phyloP scores from a whole-genome alignment of 2,888 invertebrate species.

The Drosophila bunnanda region DNA sequence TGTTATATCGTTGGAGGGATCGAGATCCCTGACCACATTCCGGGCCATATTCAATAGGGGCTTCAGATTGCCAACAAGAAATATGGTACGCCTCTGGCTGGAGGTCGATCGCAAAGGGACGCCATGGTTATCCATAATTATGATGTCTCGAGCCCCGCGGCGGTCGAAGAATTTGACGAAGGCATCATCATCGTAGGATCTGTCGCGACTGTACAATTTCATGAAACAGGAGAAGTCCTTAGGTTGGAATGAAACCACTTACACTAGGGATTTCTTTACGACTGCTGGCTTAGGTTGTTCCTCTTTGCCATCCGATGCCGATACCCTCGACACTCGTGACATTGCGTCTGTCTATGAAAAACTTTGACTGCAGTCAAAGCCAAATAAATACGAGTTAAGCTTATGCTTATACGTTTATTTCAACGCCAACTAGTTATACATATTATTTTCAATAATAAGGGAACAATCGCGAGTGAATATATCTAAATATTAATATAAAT shows the following conservation, averaged over 20 bases:
- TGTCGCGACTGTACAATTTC: neutral
- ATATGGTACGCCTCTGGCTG: conserved; percentile 40
- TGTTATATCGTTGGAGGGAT: conserved; percentile 69
- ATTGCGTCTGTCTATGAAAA: neutral
- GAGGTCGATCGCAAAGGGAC: conserved; percentile 60
- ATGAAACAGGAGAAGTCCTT: neutral
- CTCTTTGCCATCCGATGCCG: neutral
- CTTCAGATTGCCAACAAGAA: conserved; percentile 33
- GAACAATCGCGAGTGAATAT: too few species aligned
- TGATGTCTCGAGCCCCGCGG: conserved; percentile 60
- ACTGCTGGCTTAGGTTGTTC: neutral
- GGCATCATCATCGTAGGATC: conserved; percentile 60
- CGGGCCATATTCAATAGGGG: conserved; percentile 63
- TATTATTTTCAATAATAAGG: neutral
- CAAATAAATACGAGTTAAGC: neutral
- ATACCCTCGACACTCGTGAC: neutral
- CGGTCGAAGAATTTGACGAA: conserved; percentile 53
- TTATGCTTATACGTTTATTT: neutral
- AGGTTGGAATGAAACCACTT: neutral
- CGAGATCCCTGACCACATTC: conserved; percentile 71
- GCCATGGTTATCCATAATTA: conserved; percentile 59
- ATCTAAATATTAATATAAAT: too few species aligned
- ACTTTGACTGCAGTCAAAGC: neutral
- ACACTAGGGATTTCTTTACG: neutral
- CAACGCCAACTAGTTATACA: conserved; percentile 1